Base-by-base conservation (phyloP, 2,888 invertebrate species). In the Caenorhabditis japonica region DNA sequence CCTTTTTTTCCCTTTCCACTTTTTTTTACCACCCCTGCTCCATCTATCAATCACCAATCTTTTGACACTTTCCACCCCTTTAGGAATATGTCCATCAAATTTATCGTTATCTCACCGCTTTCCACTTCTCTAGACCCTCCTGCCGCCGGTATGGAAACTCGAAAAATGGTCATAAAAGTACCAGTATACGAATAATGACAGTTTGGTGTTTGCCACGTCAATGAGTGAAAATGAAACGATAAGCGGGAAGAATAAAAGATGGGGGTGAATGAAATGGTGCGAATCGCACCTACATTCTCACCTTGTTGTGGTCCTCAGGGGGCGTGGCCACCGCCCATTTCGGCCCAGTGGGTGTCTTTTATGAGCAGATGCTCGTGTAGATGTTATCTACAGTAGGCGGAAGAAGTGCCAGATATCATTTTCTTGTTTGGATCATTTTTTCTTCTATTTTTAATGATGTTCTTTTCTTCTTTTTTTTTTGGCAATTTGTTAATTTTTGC, bases 111-210 rank as follows among this genome's bases (percentile, higher is more conserved):
- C 58, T 46, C 25, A 34, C 46, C 34, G 25, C 27, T 38, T 51
- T 62, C 5, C 17, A 17, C 36, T 62, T 53, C 53, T 62, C 62
- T 62, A 36, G 62, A 62, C 62, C 62, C 52, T 52, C 62, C 27
- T 52, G 62, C 30, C 30, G 30, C 30, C 30, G 30, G 30, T 30
- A 30, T 30, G 10, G 33, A 27, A 62, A 52, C 23, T 33, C 30
- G 34, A 34, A 19, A 33, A 46, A 55, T 12, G 41, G 25, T 8
- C 43, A 51, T 52, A 34, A 59, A 61, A 61, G 19, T 15, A 27
- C 19, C 21, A 15, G 44, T 19, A 25, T 17, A 1, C 12, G 25
- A 44, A 25, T 17, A 44, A 17, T 1, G 23, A 4, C 21, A 36
- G n/a, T n/a, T n/a, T n/a, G n/a, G n/a, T n/a, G n/a, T n/a, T 15